These are phyloP conservation scores for Sinonovacula constricta DNA, from an alignment of 1,140 invertebrate genomes.

Conservation along the genomic window DNA sequence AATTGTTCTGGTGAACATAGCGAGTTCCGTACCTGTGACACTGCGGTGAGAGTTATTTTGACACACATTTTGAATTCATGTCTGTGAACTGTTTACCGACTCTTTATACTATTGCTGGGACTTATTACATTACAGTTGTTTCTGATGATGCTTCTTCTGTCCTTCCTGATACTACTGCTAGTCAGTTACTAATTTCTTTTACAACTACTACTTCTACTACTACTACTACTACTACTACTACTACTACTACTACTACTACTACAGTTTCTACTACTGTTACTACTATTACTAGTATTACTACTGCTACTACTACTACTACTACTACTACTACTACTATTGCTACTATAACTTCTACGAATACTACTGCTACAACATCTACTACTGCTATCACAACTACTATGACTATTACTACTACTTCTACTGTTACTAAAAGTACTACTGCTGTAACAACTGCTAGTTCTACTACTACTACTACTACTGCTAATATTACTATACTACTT, in stretches of 20 bases:
- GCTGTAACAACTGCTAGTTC: conserved; percentile 1
- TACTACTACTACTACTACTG: conserved; percentile 15
- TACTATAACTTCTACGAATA: conserved; percentile 24
- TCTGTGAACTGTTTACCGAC: too few relatives aligned
- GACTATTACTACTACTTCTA: conserved; percentile 17
- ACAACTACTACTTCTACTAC: conserved; percentile 13
- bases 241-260: conserved; percentile 16
- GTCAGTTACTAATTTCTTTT: too few relatives aligned
- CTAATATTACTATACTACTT: conserved; percentile 10
- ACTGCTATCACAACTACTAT: conserved; percentile 15
- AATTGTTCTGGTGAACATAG: too few relatives aligned
- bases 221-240: conserved; percentile 7
- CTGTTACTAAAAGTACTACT: conserved; percentile 16
- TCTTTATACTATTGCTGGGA: too few relatives aligned
- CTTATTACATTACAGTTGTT: too few relatives aligned
- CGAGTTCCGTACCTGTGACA: too few relatives aligned
- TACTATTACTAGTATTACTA: background rate
- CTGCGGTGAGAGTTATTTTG: too few relatives aligned
- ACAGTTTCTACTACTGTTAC: background rate
- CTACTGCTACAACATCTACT: conserved; percentile 19
- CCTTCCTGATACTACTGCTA: too few relatives aligned
- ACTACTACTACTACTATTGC: conserved; percentile 11
- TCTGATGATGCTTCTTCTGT: too few relatives aligned
- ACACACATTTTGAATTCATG: too few relatives aligned
- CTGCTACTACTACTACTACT: conserved; percentile 23